phyloP scores from a whole-genome alignment of 1,140 invertebrate species.

The Heliothis subflexa region DNA sequence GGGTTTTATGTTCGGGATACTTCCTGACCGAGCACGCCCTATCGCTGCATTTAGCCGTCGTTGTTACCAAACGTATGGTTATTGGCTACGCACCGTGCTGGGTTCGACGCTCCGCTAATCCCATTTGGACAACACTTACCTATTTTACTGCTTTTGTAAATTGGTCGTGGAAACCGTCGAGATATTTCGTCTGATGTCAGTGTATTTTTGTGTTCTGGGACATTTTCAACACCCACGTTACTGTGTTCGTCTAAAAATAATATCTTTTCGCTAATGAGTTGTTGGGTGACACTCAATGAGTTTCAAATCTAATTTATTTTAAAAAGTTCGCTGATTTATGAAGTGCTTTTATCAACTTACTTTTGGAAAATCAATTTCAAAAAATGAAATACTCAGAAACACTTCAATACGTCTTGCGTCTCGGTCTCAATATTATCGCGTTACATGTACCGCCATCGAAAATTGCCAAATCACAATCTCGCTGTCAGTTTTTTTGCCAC shows the following conservation, averaged over 20 bases:
- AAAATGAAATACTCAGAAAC: too few relatives aligned
- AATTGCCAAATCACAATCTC: too few relatives aligned
- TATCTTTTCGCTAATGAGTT: conserved; percentile 33
- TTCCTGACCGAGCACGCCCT: conserved; percentile 7
- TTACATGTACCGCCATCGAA: too few relatives aligned
- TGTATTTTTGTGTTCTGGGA: conserved; percentile 31
- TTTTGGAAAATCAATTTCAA: too few relatives aligned
- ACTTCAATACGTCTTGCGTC: too few relatives aligned
- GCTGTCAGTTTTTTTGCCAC: too few relatives aligned
- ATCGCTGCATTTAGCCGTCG: conserved; percentile 26
- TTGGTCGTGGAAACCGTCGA: conserved; percentile 33
- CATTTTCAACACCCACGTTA: conserved; percentile 34
- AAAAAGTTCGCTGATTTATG: too few relatives aligned
- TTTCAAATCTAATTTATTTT: neutral
- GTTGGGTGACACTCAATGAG: conserved; percentile 19
- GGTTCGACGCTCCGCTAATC: conserved; percentile 40
- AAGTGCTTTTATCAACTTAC: too few relatives aligned
- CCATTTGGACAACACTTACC: conserved; percentile 34
- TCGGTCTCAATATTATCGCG: too few relatives aligned
- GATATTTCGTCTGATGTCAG: conserved; percentile 22
- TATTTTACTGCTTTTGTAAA: conserved; percentile 43
- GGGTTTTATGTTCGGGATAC: neutral
- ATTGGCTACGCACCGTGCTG: conserved; percentile 26
- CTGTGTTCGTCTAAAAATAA: conserved; percentile 25
- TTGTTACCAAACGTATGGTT: conserved; percentile 30